Evolutionary conservation across 1,140 invertebrate species (phyloP), one percentile per base, ranked within the genome.

Genomic region (Leguminivora glycinivorella): DNA sequence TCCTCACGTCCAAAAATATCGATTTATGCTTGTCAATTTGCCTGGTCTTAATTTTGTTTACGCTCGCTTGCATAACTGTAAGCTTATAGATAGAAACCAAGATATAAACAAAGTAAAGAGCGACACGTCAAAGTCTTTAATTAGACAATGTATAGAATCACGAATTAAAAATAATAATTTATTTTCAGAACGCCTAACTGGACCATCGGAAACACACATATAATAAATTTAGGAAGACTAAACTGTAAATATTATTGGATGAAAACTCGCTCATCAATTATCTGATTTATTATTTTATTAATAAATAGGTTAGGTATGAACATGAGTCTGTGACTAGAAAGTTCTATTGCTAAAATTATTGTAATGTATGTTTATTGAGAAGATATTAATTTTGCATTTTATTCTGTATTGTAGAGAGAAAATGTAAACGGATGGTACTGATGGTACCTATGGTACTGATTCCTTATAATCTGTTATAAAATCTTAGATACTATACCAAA

Each of bases 181-280:
- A 0, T 29, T 63, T 63, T 63, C 26, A 26, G 26, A 31, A 63
- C 19, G 2, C 26, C 26, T 29, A 29, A 31, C 4, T 63, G 58
- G 58, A 63, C 58, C 58, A 63, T 63, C 58, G 25, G 58, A 63
- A 63, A 63, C 26, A 52, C 47, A 52, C 47, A 52, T 10, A 52
- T 52, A 52, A 52, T 52, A 52, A 52, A 52, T 52, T 52, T 52
- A 52, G 17, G 47, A 52, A 22, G 47, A 10, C 17, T 52, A 52
- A 52, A 52, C 6, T 52, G 47, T 52, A 52, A 52, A 52, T 52
- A 52, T 52, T 52, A 52, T 22, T 52, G 47, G 47, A 19, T 52
- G 47, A 22, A 52, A 52, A 52, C 47, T 52, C 47, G 47, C 47
- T 52, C 47, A 52, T 52, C 19, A 52, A 52, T 52, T 52, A 52